Base-by-base conservation (phyloP, 2,888 invertebrate species). In the Linhomoeus sp. region DNA sequence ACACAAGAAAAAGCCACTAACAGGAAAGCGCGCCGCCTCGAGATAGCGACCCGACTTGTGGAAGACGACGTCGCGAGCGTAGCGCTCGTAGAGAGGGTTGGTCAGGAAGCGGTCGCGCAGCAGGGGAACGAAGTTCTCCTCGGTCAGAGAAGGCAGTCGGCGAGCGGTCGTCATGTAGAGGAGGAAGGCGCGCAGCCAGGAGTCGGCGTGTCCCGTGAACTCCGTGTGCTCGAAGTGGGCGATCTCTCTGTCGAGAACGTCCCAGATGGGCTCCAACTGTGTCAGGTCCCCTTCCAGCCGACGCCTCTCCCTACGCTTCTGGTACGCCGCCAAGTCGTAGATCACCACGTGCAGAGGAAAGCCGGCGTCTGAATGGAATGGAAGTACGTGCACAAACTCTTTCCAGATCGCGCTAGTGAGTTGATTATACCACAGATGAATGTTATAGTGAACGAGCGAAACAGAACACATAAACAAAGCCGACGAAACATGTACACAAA, bases 141-240 rank as follows among this genome's bases (percentile, higher is more conserved):
- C 52, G 2, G 56, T 61, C 17, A 62, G 25, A 22, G 14, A 15
- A 3, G 17, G 43, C 26, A n/a, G 29, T 5, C 7, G 7, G 29
- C 12, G 7, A 12, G 5, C 12, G 29, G 5, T 29, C 29, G 29
- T 12, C 7, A 29, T 12, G 12, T 9, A 29, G 12, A 12, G 5
- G 29, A 29, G 29, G 24, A 48, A 48, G 17, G 39, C 23, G 7
- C 49, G 46, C n/a, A 47, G 42, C 60, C 61, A 61, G 14, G 58
- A 61, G 46, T 63, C 62, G 24, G 56, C 54, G 22, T 51, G 51
- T 24, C 54, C 56, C 2, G 62, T 61, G 49, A 58, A 62, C 37
- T 61, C 59, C 5, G 62, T 62, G 52, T 62, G 59, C 48, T 62
- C 62, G 51, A 60, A 62, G 20, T 58, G 51, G 45, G 57, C 56